Percentiles rank a stretch among this genome's conserved stretches.
Evolutionary conservation across 2,888 invertebrate species (phyloP).

Genomic region (Cremastinae sp.): DNA sequence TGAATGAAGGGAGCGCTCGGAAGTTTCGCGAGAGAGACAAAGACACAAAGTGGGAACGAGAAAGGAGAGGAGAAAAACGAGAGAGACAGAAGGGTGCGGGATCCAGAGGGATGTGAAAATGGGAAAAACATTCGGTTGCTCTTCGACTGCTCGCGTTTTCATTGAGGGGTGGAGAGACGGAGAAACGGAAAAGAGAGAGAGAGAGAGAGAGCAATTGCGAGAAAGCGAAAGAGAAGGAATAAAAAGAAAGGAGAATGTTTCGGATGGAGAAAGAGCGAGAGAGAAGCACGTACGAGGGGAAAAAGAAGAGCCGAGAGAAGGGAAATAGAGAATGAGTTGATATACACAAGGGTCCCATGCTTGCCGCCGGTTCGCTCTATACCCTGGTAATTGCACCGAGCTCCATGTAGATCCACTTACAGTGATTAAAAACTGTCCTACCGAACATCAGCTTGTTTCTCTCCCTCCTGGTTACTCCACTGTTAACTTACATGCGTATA

Average conservation of each 20-base stretch:
- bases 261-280: constrained; percentile 16
- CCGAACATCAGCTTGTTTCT: constrained; percentile 73
- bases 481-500: constrained; percentile 24
- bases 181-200: constrained; percentile 27
- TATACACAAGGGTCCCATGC: constrained; percentile 77
- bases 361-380: constrained; percentile 66
- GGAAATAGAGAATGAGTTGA: too few relatives aligned
- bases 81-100: constrained; percentile 48
- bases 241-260: constrained; percentile 56
- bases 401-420: constrained; percentile 80
- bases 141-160: constrained; percentile 39
- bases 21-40: constrained; percentile 28
- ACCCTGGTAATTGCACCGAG: constrained; percentile 78
- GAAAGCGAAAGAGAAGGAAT: constrained; percentile 55
- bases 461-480: constrained; percentile 9
- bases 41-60: constrained; percentile 12
- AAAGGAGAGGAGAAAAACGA: constrained; percentile 15
- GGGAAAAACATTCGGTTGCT: constrained; percentile 59
- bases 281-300: constrained; percentile 54
- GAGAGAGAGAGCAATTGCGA: constrained; percentile 62
- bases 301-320: constrained; percentile 51
- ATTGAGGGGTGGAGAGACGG: constrained; percentile 40
- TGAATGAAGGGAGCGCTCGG: constrained; percentile 31
- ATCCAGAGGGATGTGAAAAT: constrained; percentile 54
- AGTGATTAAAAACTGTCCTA: constrained; percentile 81